Base-by-base conservation (phyloP, 1,140 invertebrate species). In the Dinothrombium tinctorium region DNA sequence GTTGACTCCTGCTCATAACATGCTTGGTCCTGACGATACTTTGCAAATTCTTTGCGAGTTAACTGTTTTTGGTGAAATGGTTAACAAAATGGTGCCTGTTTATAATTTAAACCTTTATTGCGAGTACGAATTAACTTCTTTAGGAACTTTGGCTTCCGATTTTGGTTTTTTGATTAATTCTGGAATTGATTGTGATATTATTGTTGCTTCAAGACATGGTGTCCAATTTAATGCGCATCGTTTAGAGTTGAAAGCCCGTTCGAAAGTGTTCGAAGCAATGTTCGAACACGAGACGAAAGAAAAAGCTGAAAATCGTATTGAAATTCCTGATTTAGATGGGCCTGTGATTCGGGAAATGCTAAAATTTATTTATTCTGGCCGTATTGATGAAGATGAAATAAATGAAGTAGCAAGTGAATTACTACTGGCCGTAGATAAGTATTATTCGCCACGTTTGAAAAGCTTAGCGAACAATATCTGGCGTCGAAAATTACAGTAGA, bases 371-470 rank as follows among this genome's bases (percentile, higher is more conserved):
- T 43, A 43, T 36, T 95, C 89, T 14, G 89, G 86, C 24, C 81
- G 83, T 58, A 78, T 84, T 33, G 73, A 79, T 35, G 89, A 89
- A 60, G 64, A 95, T 44, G 86, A 94, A 20, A n/a, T n/a, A n/a
- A n/a, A n/a, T n/a, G 29, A 47, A 26, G 31, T 33, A 19, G 41
- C 37, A 4, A 28, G 26, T n/a, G 45, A 49, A n/a, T 19, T 49
- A 15, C 37, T 48, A 11, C 12, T 33, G 7, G 47, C 48, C 44
- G 43, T 36, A 22, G 49, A 42, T 32, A 48, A 49, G 45, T 36
- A 47, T 33, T 29, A 47, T 31, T 39, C 43, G 8, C 37, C 31
- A 4, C 20, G 19, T 14, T 22, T 47, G 11, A 47, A 47, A 33
- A 32, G 12, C 12, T 22, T 33, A 23, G 45, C 23, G 42, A 33